These are phyloP conservation scores for Pristionchus entomophagus DNA, from an alignment of 2,888 invertebrate genomes.

Conservation along the genomic window DNA sequence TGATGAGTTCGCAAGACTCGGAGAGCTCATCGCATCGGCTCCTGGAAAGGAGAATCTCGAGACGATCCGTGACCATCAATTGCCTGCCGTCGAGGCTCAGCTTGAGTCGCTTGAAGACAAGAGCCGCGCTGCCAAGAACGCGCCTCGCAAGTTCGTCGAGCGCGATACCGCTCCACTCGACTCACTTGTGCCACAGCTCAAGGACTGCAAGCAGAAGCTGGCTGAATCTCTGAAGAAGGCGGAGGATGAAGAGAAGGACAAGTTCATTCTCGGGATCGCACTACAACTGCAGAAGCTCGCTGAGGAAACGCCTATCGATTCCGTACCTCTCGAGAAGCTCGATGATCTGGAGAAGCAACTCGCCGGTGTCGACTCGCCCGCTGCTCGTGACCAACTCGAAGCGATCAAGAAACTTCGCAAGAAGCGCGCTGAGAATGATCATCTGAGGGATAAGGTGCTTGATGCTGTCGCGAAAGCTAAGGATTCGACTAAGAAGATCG, in stretches of 20 bases:
- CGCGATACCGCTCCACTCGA: slow-evolving; percentile 1
- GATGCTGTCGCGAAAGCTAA: slow-evolving; percentile 17
- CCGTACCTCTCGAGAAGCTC: slow-evolving; percentile 3
- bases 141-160: slow-evolving; percentile 30
- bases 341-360: slow-evolving; percentile 54
- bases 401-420: slow-evolving; percentile 53
- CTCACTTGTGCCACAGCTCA: not conserved
- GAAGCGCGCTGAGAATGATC: slow-evolving; percentile 43
- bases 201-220: slow-evolving; percentile 16
- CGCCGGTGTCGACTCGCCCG: slow-evolving; percentile 51
- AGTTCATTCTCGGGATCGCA: slow-evolving; percentile 29
- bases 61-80: slow-evolving; percentile 15
- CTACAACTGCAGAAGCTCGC: slow-evolving; percentile 27
- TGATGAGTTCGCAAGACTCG: slow-evolving; percentile 54
- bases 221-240: slow-evolving; percentile 32
- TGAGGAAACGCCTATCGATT: slow-evolving; percentile 1
- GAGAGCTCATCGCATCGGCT: slow-evolving; percentile 18
- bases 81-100: slow-evolving; percentile 13
- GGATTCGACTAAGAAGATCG: slow-evolving; percentile 35
- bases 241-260: slow-evolving; percentile 38
- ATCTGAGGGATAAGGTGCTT: slow-evolving; percentile 11
- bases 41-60: slow-evolving; percentile 39
- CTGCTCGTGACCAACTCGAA: slow-evolving; percentile 38
- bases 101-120: slow-evolving; percentile 28
- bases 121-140: slow-evolving; percentile 38